Base-by-base conservation (phyloP, 2,888 invertebrate genomes). In the Acrocyrtus sp. region DNA sequence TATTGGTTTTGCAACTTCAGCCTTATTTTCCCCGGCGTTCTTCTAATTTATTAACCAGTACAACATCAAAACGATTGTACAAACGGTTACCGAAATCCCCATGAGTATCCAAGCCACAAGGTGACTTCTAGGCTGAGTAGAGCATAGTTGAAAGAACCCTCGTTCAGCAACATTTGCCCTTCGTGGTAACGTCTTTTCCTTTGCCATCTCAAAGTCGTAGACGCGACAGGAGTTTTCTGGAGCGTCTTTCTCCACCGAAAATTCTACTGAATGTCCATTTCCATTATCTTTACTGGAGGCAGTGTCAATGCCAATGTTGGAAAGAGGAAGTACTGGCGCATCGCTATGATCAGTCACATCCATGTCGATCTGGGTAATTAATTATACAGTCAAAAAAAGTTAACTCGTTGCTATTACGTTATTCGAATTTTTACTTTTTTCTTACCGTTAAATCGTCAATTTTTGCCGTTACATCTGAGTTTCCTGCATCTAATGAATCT, bases 181-280 rank as follows among this genome's bases (percentile, higher is more conserved):
- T 43, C 72, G 10, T 5, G 70, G 65, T 3, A 72, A 27, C 6
- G 72, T 72, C 24, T 54, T 65, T 22, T 48, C 39, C 47, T 72
- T 72, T 1, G 41, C 58, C 66, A 72, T 65, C 41, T 60, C 51
- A 39, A 72, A 72, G 22, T 72, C 72, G 27, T 66, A 72, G 2
- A 72, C 72, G 3, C 47, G 58, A 1, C 19, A 15, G 3, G 72
- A 24, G 15, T 51, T n/a, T 39, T 66, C 66, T 0, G 72, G 72
- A 3, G 53, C 63, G 15, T 72, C 72, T 26, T 57, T 65, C 34
- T 72, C 72, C 19, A 60, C 22, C 3, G 72, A 60, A 34, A 72
- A 72, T 3, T 60, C 58, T 2, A 27, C 27, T 2, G 34, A 19
- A 17, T n/a, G 24, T 3, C 8, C 24, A 8, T 34, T 12, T 8